Evolutionary conservation across 2,113 vertebrate genomes (phyloP).

Genomic region (Syngnathus typhle): DNA sequence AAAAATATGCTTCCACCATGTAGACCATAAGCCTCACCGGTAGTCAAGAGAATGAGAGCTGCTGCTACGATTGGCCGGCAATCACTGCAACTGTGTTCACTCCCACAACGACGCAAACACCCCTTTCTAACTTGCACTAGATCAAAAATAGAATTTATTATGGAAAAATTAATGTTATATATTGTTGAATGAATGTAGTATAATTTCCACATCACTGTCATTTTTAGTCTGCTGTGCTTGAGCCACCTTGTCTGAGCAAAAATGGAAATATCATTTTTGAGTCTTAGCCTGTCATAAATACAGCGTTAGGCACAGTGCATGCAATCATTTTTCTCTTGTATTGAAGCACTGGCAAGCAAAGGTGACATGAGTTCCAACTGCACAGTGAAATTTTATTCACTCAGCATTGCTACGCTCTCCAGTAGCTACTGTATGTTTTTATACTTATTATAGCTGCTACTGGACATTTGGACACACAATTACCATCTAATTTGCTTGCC

Average conservation of each 20-base stretch:
- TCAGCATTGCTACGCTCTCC: background rate
- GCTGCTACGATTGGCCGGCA: no score
- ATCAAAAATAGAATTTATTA: no score
- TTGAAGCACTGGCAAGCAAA: slow-evolving; percentile 12
- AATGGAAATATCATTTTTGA: slow-evolving; percentile 24
- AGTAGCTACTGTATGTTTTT: background rate
- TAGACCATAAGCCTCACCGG: no score
- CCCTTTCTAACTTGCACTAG: no score
- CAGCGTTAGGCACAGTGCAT: slow-evolving; percentile 12
- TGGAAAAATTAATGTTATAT: no score
- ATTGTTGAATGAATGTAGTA: background rate
- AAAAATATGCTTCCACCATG: no score
- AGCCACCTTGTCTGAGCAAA: slow-evolving; percentile 25
- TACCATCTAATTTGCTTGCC: background rate
- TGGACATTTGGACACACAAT: background rate
- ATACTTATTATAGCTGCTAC: background rate
- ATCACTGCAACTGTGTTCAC: no score
- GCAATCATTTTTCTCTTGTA: slow-evolving; percentile 7
- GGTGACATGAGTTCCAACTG: slow-evolving; percentile 12
- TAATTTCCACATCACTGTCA: no score
- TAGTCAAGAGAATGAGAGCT: no score
- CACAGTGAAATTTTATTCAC: slow-evolving; percentile 5
- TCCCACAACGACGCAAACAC: no score
- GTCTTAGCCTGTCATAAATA: slow-evolving; percentile 25
- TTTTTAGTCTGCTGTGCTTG: slow-evolving; percentile 14